Evolutionary conservation across 2,797 vertebrate species (phyloP).

Genomic region (Paguma larvata): DNA sequence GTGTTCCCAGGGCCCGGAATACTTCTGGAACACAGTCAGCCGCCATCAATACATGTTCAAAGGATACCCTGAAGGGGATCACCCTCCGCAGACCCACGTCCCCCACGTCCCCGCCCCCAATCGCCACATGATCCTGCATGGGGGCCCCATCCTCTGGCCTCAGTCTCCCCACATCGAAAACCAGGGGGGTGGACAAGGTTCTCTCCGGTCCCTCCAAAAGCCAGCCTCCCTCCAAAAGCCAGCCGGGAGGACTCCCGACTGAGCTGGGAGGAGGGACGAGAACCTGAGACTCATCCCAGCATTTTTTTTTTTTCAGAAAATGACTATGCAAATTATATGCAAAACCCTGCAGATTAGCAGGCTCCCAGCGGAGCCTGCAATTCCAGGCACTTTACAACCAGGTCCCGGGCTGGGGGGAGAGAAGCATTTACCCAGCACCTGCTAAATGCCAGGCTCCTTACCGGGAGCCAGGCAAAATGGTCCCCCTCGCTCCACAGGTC

Average conservation of each 20-base stretch:
- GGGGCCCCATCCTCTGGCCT: background rate
- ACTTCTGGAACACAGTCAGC: background rate
- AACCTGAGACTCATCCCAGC: background rate
- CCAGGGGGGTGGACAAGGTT: background rate
- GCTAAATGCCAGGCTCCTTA: background rate
- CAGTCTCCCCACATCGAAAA: background rate
- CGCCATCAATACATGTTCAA: background rate
- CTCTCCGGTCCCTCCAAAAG: background rate
- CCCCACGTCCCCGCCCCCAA: background rate
- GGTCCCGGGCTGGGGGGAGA: background rate
- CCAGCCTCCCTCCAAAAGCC: background rate
- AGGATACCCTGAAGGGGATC: background rate
- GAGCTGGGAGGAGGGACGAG: background rate
- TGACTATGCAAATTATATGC: slow-evolving; percentile 34
- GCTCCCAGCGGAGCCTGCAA: background rate
- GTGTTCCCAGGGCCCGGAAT: background rate
- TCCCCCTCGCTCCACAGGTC: background rate
- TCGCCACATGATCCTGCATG: background rate
- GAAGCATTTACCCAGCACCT: background rate
- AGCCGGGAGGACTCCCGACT: background rate
- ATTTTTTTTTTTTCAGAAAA: background rate
- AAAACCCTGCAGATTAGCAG: background rate
- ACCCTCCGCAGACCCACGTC: background rate
- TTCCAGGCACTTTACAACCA: background rate
- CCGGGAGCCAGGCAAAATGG: background rate